phyloP scores from a whole-genome alignment of 30 jellyfish, hydroid and myxozoan species.

The Calvadosia cruxmelitensis region DNA sequence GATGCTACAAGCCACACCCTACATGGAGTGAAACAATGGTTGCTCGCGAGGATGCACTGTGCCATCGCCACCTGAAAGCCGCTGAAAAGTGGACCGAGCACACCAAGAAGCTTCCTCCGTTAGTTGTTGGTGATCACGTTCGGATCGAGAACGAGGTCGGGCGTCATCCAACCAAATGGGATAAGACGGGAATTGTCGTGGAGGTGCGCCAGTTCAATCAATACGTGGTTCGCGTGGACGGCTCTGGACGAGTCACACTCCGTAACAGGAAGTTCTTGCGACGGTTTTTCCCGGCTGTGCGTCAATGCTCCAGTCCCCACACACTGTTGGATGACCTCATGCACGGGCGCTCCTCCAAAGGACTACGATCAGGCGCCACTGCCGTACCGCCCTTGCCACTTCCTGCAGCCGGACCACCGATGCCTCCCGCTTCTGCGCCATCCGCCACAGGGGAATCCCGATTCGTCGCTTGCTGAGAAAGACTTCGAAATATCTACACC shows the following conservation, averaged over 20 bases:
- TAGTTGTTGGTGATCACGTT: constrained; percentile 14
- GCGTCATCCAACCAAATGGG: constrained; percentile 19
- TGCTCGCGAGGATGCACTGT: constrained; percentile 2
- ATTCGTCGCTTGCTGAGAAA: too few species aligned
- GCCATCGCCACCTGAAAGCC: constrained; percentile 9
- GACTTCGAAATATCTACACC: too few species aligned
- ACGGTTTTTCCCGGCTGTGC: too few species aligned
- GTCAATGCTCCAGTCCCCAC: too few species aligned
- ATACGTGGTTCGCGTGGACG: constrained; percentile 13
- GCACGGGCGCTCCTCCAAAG: too few species aligned
- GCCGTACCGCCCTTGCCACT: too few species aligned
- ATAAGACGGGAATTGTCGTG: constrained; percentile 18
- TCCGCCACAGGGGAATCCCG: too few species aligned
- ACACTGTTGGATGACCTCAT: too few species aligned
- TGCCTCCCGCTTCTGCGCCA: too few species aligned
- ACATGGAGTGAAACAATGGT: constrained; percentile 11
- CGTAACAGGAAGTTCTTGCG: constrained; percentile 19
- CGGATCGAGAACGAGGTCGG: constrained; percentile 27
- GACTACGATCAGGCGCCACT: too few species aligned
- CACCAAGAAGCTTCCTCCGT: constrained; percentile 13
- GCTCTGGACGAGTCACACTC: constrained; percentile 9
- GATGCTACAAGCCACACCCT: constrained; percentile 20
- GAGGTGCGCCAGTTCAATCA: constrained; percentile 5
- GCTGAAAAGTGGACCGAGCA: constrained; percentile 10
- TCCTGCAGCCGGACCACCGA: too few species aligned